These are phyloP conservation scores for Coleophora flavipennella DNA, from an alignment of 2,888 invertebrate species.

Conservation along the genomic window DNA sequence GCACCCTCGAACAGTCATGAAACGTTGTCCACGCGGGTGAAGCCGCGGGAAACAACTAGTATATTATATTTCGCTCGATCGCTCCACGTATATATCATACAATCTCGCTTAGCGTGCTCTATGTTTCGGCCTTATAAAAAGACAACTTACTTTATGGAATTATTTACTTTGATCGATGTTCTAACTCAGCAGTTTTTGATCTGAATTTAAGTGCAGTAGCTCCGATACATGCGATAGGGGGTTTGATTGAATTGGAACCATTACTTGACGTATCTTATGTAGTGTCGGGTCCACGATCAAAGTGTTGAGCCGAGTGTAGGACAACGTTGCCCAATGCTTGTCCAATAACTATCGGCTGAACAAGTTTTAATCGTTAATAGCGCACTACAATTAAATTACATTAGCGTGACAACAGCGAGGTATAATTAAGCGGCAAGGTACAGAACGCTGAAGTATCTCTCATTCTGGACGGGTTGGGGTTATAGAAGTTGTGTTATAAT, in stretches of 20 bases:
- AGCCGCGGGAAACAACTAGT: too few relatives aligned
- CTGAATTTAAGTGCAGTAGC: conserved; percentile 53
- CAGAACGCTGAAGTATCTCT: conserved; percentile 56
- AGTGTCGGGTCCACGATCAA: neutral
- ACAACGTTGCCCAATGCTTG: neutral
- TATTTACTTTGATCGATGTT: conserved; percentile 60
- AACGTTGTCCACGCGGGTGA: too few relatives aligned
- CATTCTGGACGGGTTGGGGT: conserved; percentile 44
- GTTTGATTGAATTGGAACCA: conserved; percentile 22
- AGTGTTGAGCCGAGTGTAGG: neutral
- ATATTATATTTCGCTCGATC: too few relatives aligned
- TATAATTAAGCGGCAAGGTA: conserved; percentile 57
- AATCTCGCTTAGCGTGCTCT: conserved; percentile 19
- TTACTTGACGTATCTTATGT: conserved; percentile 15
- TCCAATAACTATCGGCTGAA: conserved; percentile 13
- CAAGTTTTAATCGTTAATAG: conserved; percentile 30
- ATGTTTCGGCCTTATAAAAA: conserved; percentile 20
- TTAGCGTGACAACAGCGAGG: conserved; percentile 51
- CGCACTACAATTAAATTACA: conserved; percentile 61
- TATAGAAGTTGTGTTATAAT: conserved; percentile 47
- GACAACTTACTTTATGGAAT: conserved; percentile 35
- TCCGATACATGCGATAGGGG: conserved; percentile 36
- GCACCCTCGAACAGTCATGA: too few relatives aligned
- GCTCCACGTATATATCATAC: too few relatives aligned
- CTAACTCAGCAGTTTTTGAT: conserved; percentile 65